These are phyloP conservation scores for Incurvaria masculella DNA, from an alignment of 2,888 invertebrate species.

Conservation along the genomic window DNA sequence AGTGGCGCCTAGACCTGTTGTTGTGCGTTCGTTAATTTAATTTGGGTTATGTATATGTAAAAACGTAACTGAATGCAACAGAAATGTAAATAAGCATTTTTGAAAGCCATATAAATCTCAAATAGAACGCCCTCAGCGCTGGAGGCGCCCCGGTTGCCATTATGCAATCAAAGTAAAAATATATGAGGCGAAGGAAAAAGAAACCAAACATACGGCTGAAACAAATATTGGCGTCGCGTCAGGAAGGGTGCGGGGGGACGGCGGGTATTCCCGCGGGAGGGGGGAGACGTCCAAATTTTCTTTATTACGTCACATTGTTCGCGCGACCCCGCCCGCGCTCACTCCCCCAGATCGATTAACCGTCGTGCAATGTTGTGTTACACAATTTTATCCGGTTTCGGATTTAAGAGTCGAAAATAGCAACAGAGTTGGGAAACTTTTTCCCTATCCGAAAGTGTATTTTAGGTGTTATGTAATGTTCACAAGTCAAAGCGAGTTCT, in stretches of 20 bases:
- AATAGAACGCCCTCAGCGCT: constrained; percentile 42
- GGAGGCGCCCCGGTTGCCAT: constrained; percentile 32
- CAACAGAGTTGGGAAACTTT: too few species aligned
- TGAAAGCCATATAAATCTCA: constrained; percentile 46
- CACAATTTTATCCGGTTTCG: too few species aligned
- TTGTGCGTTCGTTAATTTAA: too few species aligned
- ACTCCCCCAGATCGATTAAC: not conserved
- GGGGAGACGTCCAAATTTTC: constrained; percentile 7
- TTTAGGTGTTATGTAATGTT: too few species aligned
- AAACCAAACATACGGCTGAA: constrained; percentile 51
- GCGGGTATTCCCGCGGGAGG: not conserved
- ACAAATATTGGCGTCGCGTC: constrained; percentile 40
- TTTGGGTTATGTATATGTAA: too few species aligned
- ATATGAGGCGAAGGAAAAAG: constrained; percentile 53
- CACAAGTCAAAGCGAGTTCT: too few species aligned
- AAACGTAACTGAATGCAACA: too few species aligned
- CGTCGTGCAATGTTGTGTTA: not conserved
- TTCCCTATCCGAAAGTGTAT: too few species aligned
- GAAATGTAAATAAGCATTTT: too few species aligned
- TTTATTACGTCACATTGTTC: constrained; percentile 51
- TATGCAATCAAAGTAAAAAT: constrained; percentile 52
- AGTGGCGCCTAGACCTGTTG: too few species aligned
- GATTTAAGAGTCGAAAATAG: too few species aligned
- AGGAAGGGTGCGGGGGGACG: not conserved
- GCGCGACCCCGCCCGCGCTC: not conserved